Percentiles rank a stretch among this genome's conserved stretches.
Conservation (phyloP, 2,888 invertebrate species). For the Noctua comes region DNA sequence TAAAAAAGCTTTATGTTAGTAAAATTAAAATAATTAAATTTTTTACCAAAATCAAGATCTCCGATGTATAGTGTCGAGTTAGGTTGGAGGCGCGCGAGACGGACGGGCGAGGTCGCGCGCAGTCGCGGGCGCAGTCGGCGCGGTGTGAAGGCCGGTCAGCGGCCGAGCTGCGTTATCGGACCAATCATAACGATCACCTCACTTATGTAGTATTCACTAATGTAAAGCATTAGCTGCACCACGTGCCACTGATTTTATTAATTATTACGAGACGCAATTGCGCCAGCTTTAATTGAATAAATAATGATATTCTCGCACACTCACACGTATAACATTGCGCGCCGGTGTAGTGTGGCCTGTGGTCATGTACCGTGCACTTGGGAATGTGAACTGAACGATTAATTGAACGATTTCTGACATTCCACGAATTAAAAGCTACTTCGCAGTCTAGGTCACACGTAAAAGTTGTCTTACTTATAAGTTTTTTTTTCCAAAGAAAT, state of each 20-base stretch:
- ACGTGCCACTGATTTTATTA: slow-evolving; percentile 80
- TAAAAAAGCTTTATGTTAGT: background rate
- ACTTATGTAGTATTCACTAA: slow-evolving; percentile 73
- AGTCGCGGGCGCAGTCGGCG: slow-evolving; percentile 72
- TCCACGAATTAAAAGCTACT: slow-evolving; percentile 64
- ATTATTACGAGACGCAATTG: slow-evolving; percentile 73
- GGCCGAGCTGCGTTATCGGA: slow-evolving; percentile 87
- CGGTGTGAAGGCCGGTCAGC: slow-evolving; percentile 89
- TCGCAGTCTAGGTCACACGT: slow-evolving; percentile 58
- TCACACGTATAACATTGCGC: slow-evolving; percentile 31
- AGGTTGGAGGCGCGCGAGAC: slow-evolving; percentile 73
- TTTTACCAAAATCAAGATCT: slow-evolving; percentile 35
- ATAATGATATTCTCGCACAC: slow-evolving; percentile 61
- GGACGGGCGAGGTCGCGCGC: slow-evolving; percentile 80
- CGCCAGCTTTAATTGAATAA: slow-evolving; percentile 64
- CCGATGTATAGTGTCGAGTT: slow-evolving; percentile 62
- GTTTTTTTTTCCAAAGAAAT: slow-evolving; percentile 40
- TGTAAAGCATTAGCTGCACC: slow-evolving; percentile 78
- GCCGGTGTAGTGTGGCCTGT: slow-evolving; percentile 27
- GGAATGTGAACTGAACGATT: slow-evolving; percentile 51
- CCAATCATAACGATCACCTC: slow-evolving; percentile 83
- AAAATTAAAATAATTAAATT: background rate
- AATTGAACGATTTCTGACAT: slow-evolving; percentile 67
- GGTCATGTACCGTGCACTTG: slow-evolving; percentile 46
- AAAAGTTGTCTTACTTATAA: slow-evolving; percentile 59